Conservation (phyloP, 2,888 invertebrate species). For the Zhengitettix transpicula region DNA sequence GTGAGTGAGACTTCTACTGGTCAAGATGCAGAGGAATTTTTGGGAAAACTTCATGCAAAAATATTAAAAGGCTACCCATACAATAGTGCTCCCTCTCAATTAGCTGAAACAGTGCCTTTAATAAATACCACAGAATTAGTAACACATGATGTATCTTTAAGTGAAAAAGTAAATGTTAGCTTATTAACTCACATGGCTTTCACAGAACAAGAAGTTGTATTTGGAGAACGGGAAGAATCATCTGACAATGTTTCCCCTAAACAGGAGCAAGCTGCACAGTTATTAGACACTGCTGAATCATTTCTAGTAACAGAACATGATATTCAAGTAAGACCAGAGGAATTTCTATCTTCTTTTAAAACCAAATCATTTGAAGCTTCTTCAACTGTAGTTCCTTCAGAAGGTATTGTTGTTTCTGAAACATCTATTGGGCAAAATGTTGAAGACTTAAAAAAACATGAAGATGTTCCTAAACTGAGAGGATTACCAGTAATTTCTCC, state of each 20-base stretch:
- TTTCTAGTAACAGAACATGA: constrained; percentile 37
- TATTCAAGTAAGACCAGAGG: constrained; percentile 30
- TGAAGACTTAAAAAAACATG: too few species aligned
- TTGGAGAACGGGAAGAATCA: constrained; percentile 29
- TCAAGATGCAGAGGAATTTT: too few species aligned
- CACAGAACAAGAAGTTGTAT: constrained; percentile 26
- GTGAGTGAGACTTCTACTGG: too few species aligned
- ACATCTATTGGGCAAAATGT: constrained; percentile 17
- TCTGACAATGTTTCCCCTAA: too few species aligned
- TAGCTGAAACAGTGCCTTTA: constrained; percentile 33
- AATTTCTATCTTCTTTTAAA: constrained; percentile 28
- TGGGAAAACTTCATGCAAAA: constrained; percentile 20
- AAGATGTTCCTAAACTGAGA: too few species aligned
- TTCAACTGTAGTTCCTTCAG: constrained; percentile 26
- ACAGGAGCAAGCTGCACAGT: constrained; percentile 19
- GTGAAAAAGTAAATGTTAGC: constrained; percentile 30
- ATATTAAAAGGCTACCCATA: constrained; percentile 15
- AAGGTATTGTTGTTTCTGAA: constrained; percentile 32
- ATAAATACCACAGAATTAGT: constrained; percentile 24
- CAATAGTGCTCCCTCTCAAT: constrained; percentile 23
- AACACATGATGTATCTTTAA: constrained; percentile 13
- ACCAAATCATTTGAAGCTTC: constrained; percentile 28
- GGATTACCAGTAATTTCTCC: too few species aligned
- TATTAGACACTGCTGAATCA: constrained; percentile 29
- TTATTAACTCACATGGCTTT: constrained; percentile 35